phyloP scores from a whole-genome alignment of 2,113 vertebrate genomes.

The Genyomyrus donnyi region DNA sequence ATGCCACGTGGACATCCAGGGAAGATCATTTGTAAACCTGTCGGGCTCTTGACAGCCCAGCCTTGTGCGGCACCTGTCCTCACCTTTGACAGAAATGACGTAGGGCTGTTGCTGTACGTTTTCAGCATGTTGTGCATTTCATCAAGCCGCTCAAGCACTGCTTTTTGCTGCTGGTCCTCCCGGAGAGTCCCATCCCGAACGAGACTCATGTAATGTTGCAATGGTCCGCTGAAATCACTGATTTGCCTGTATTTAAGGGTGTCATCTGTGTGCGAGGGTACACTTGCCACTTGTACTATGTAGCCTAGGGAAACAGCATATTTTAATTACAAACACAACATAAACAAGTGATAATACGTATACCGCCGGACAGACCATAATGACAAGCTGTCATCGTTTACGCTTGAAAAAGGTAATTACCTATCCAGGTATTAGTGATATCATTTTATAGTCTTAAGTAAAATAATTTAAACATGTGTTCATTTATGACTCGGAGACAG shows the following conservation, averaged over 20 bases:
- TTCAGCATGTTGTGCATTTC: conserved; percentile 51
- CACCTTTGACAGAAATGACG: conserved; percentile 57
- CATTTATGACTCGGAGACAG: background rate
- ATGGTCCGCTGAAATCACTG: conserved; percentile 37
- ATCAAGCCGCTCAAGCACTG: conserved; percentile 54
- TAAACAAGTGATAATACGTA: background rate
- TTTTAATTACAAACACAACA: background rate
- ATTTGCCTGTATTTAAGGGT: conserved; percentile 26
- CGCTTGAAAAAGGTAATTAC: background rate
- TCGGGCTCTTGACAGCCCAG: background rate
- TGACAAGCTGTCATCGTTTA: background rate
- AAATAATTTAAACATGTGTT: background rate
- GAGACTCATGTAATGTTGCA: conserved; percentile 57
- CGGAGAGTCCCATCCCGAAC: conserved; percentile 48
- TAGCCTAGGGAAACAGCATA: conserved; percentile 34
- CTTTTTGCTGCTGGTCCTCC: conserved; percentile 58
- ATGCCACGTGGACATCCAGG: background rate
- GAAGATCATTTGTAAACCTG: background rate
- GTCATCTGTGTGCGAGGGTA: conserved; percentile 30
- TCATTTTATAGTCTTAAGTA: background rate
- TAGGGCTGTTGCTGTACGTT: conserved; percentile 57
- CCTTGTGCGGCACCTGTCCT: background rate
- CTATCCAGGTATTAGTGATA: background rate
- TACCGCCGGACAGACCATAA: background rate
- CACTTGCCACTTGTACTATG: conserved; percentile 30